These are phyloP conservation scores for Pomatorhinus ruficollis DNA, from an alignment of 2,113 vertebrate species.

Conservation along the genomic window DNA sequence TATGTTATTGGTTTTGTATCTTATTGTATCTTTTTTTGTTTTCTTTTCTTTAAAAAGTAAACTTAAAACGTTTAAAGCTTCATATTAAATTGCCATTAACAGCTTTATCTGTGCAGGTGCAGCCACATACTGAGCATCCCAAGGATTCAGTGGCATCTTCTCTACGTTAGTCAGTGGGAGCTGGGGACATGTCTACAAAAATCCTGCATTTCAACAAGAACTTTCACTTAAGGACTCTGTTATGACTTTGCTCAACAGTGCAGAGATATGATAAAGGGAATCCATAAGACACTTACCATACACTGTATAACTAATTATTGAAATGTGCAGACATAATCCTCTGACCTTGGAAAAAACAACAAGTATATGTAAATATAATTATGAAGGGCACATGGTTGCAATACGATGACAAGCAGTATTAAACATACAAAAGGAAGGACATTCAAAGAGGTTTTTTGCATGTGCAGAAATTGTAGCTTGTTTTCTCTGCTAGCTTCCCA, in stretches of 20 bases:
- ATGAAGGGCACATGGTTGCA: neutral
- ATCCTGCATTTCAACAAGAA: neutral
- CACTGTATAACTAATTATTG: neutral
- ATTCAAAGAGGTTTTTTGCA: neutral
- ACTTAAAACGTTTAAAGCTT: neutral
- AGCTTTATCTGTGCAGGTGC: neutral
- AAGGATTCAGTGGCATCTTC: neutral
- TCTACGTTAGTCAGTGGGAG: rapidly evolving
- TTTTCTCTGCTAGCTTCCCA: neutral
- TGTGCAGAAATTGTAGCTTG: neutral
- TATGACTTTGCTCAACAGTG: neutral
- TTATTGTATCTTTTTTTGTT: too few relatives aligned
- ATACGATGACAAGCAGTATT: neutral
- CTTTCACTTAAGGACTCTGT: neutral
- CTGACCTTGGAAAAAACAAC: neutral
- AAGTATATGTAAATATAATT: neutral
- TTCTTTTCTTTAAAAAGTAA: neutral
- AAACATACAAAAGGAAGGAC: neutral
- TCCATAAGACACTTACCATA: neutral
- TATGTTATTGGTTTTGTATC: too few relatives aligned
- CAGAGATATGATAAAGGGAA: neutral
- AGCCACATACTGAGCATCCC: neutral
- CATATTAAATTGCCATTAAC: neutral
- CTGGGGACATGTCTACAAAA: neutral
- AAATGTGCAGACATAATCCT: neutral